Base-by-base conservation (phyloP, 2,113 vertebrate species). In the Steatornis caripensis region DNA sequence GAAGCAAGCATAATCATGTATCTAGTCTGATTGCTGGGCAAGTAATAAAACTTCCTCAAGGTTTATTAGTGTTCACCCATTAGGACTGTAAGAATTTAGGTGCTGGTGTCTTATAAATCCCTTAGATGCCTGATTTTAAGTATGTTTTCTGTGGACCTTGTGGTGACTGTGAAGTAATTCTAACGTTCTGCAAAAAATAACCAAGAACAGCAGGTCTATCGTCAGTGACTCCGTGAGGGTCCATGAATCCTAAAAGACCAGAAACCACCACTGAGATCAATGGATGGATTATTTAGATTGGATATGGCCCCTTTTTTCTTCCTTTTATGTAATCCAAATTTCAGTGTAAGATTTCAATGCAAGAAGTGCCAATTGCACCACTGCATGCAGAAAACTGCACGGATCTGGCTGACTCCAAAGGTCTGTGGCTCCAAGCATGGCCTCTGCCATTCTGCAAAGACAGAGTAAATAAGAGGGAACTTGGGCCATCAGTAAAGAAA, bases 401-500 rank as follows among this genome's bases (percentile, higher is more conserved):
- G 19, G 58, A 37, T 48, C 60, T 55, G 20, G 22, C 80, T 72
- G 66, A 61, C 72, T 78, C 26, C 74, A 51, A 65, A 53, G 70
- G 48, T 58, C 80, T 68, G 66, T 62, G 84, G 61, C 90, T 88
- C 81, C 64, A 79, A 39, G 41, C 53, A 12, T 29, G 37, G 87
- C 71, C 78, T 78, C 53, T 95, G 87, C 82, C 68, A 19, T 77
- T 84, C 89, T 88, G 71, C 92, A 81, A 43, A 61, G 70, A 90
- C 92, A 93, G 77, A 90, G 68, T 34, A 91, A 96, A 80, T 70
- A 75, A 84, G 49, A 76, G 43, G 57, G 82, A 95, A 66, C 53
- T 83, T 21, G 54, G 74, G 61, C 88, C 89, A 96, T 90, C 96
- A 62, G 10, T 62, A 77, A 88, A 60, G 71, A 88, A 94, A 95